Conservation (phyloP, 2,888 invertebrate genomes). For the Gymnocheta viridis region DNA sequence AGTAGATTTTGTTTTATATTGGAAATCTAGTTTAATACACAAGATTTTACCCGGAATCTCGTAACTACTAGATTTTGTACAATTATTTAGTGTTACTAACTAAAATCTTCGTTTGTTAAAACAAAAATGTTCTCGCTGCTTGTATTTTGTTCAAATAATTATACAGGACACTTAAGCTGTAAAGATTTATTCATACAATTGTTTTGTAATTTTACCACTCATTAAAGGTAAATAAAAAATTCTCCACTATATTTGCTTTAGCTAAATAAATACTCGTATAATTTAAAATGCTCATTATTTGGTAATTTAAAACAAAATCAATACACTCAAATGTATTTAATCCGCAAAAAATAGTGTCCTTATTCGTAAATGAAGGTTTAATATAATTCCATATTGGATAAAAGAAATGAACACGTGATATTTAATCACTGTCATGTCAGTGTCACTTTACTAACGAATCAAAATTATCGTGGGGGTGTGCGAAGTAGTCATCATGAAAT, state of each 20-base stretch:
- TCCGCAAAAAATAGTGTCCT: slow-evolving; percentile 22
- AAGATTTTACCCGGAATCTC: too few relatives aligned
- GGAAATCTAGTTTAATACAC: too few relatives aligned
- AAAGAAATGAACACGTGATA: slow-evolving; percentile 62
- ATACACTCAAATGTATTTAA: slow-evolving; percentile 42
- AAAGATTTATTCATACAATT: neutral
- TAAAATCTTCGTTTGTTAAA: too few relatives aligned
- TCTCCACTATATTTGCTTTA: neutral
- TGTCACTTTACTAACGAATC: slow-evolving; percentile 56
- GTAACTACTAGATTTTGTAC: too few relatives aligned
- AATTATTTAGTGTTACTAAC: too few relatives aligned
- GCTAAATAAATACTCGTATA: neutral
- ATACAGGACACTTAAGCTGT: too few relatives aligned
- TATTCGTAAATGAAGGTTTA: slow-evolving; percentile 24
- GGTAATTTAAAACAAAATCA: slow-evolving; percentile 58
- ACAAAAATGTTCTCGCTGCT: too few relatives aligned
- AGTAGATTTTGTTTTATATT: too few relatives aligned
- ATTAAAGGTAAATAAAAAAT: neutral
- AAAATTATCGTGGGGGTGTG: slow-evolving; percentile 52
- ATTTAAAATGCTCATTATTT: slow-evolving; percentile 26
- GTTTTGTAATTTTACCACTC: neutral
- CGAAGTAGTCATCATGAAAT: slow-evolving; percentile 53
- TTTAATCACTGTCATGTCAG: slow-evolving; percentile 71
- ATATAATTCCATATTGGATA: neutral
- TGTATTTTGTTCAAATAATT: too few relatives aligned